phyloP scores from a whole-genome alignment of 2,888 invertebrate species.

The Oscheius sp. region DNA sequence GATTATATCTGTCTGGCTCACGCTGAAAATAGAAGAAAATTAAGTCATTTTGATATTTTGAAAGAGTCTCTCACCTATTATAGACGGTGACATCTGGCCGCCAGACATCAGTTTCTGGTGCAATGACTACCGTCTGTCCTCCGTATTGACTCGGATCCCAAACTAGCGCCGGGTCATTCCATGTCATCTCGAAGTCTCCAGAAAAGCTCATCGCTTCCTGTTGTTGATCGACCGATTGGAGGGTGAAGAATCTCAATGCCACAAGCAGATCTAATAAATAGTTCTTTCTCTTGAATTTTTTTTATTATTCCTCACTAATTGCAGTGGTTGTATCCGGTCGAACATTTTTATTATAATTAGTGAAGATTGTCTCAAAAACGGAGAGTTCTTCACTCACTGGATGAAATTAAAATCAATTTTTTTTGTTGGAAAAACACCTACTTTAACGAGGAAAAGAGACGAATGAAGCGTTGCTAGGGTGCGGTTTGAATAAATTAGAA shows the following conservation, averaged over 20 bases:
- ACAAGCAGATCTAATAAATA: slow-evolving; percentile 13
- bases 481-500: too few relatives aligned
- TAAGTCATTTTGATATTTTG: too few relatives aligned
- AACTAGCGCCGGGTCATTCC: background rate
- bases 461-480: too few relatives aligned
- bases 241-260: slow-evolving; percentile 20
- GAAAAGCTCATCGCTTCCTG: slow-evolving; percentile 26
- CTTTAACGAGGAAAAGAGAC: too few relatives aligned
- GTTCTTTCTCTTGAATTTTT: background rate
- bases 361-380: slow-evolving; percentile 10
- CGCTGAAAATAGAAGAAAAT: background rate
- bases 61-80: slow-evolving; percentile 17
- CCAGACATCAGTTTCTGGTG: slow-evolving; percentile 18
- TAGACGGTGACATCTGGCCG: slow-evolving; percentile 25
- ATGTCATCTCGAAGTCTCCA: slow-evolving; percentile 26
- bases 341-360: slow-evolving; percentile 27
- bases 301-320: slow-evolving; percentile 3
- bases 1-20: slow-evolving; percentile 17
- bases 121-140: background rate
- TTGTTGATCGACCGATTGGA: slow-evolving; percentile 19
- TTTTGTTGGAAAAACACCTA: too few relatives aligned
- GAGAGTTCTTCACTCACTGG: slow-evolving; percentile 18
- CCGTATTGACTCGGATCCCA: slow-evolving; percentile 3
- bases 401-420: too few relatives aligned
- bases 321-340: slow-evolving; percentile 15